These are phyloP conservation scores for Hirundo rustica DNA, from an alignment of 2,797 vertebrate genomes.

Conservation along the genomic window DNA sequence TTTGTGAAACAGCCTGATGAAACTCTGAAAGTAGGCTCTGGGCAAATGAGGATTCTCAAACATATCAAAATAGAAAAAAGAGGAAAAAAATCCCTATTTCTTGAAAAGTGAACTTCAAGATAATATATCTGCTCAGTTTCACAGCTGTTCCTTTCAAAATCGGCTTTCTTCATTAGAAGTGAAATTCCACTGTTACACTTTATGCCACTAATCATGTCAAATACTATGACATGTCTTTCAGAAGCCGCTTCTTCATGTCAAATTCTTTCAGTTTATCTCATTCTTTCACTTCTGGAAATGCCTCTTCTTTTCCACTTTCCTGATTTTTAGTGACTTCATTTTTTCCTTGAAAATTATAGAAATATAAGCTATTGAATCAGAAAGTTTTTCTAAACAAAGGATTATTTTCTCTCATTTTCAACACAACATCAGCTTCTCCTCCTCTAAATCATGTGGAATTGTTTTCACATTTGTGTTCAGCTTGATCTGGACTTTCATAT, in stretches of 20 bases:
- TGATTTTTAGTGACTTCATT: background rate
- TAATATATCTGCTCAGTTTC: background rate
- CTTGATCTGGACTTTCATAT: background rate
- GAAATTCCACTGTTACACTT: slow-evolving; percentile 3
- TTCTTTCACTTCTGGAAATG: background rate
- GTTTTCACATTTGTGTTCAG: background rate
- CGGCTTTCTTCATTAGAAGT: background rate
- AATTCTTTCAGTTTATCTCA: background rate
- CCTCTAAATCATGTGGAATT: background rate
- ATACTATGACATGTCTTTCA: background rate
- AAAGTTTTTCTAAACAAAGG: background rate
- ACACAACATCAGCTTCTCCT: background rate
- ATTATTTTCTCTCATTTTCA: slow-evolving; percentile 10
- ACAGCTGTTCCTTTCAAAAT: background rate
- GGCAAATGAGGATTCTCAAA: background rate
- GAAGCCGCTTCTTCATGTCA: background rate
- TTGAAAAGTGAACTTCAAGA: background rate
- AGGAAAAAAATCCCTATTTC: background rate
- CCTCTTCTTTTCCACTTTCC: background rate
- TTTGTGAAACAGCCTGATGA: background rate
- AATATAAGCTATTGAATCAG: background rate
- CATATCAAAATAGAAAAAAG: background rate
- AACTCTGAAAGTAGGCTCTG: background rate
- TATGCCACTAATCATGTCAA: background rate
- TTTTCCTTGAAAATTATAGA: background rate